A percentile compares a stretch with the other conserved stretches of the same genome.
phyloP scores from a whole-genome alignment of 2,797 vertebrate species.

The Smutsia gigantea region DNA sequence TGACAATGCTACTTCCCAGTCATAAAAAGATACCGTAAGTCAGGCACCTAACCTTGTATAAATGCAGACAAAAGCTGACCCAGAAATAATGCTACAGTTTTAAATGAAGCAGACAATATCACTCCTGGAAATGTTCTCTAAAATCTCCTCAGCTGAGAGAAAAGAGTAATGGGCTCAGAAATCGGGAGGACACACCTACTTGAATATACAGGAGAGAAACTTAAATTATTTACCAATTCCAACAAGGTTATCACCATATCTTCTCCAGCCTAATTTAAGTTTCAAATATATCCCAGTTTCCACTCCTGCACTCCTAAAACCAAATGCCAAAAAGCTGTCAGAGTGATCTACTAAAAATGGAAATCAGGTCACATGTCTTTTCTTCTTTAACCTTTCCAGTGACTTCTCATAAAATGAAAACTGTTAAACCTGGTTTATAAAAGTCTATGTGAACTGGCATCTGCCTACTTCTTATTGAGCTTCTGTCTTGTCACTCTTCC shows the following conservation, averaged over 20 bases:
- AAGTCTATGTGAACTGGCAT: not conserved
- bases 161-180: not conserved
- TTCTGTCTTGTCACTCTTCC: not conserved
- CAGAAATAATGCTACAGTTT: not conserved
- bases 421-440: not conserved
- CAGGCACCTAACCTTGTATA: not conserved
- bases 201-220: not conserved
- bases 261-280: not conserved
- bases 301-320: not conserved
- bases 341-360: not conserved
- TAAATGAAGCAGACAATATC: not conserved
- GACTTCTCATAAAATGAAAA: not conserved
- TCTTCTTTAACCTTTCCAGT: slow-evolving; percentile 16
- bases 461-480: not conserved
- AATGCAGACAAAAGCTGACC: not conserved
- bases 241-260: not conserved
- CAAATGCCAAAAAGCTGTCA: not conserved
- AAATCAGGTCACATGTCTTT: slow-evolving; percentile 32
- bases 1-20: not conserved
- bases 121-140: not conserved
- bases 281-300: not conserved
- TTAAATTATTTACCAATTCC: not conserved
- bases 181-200: not conserved
- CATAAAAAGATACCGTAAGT: not conserved
- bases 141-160: not conserved